Evolutionary conservation across 1,140 invertebrate genomes (phyloP).

Genomic region (Trachymyrmex cornetzi): DNA sequence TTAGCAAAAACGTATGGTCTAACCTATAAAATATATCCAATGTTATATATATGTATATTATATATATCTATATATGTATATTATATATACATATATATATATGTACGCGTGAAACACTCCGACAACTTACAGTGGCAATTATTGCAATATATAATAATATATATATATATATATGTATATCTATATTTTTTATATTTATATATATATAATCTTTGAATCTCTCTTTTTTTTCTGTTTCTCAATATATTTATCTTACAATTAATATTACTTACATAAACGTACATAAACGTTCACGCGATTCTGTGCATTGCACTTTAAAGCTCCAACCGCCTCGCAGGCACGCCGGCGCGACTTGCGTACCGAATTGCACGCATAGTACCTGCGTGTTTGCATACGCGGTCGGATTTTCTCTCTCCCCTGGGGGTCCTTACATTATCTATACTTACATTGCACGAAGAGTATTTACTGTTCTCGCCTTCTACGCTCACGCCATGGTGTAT

Average conservation of each 20-base stretch:
- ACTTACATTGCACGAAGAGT: constrained; percentile 55
- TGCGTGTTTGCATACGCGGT: constrained; percentile 32
- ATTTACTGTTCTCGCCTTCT: constrained; percentile 37
- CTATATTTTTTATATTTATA: constrained; percentile 52
- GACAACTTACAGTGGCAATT: constrained; percentile 66
- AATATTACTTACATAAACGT: constrained; percentile 61
- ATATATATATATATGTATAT: constrained; percentile 48
- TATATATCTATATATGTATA: constrained; percentile 40
- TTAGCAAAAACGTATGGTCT: constrained; percentile 67
- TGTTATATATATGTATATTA: constrained; percentile 39
- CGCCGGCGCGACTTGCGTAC: not conserved
- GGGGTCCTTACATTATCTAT: constrained; percentile 45
- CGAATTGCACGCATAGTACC: constrained; percentile 24
- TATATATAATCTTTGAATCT: constrained; percentile 67
- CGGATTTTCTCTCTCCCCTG: constrained; percentile 8
- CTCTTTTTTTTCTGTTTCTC: constrained; percentile 33
- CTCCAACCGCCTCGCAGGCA: constrained; percentile 52
- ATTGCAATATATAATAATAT: constrained; percentile 67
- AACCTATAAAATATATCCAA: constrained; percentile 68
- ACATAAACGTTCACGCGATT: constrained; percentile 52
- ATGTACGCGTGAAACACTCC: constrained; percentile 63
- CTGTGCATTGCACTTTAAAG: constrained; percentile 57
- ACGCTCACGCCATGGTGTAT: constrained; percentile 45
- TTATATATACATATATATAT: constrained; percentile 51
- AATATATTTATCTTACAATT: constrained; percentile 65